Evolutionary conservation across 2,888 invertebrate species (phyloP).

Genomic region (Neoaliturus tenellus): DNA sequence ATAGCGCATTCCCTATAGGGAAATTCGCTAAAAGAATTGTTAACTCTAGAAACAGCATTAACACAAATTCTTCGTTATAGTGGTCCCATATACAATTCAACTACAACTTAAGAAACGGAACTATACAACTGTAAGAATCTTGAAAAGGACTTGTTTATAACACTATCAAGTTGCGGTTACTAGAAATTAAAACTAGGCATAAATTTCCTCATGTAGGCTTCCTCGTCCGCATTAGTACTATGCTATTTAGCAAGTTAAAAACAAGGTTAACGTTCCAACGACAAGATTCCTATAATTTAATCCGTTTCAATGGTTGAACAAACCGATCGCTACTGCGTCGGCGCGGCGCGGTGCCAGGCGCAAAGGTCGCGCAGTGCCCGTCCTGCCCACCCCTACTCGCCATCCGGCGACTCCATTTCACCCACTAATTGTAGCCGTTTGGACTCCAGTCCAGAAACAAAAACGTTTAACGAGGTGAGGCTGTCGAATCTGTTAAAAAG

Average conservation of each 20-base stretch:
- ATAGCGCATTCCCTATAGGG: too few relatives aligned
- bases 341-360: background rate
- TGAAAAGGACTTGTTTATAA: too few relatives aligned
- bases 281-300: constrained; percentile 14
- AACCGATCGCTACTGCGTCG: background rate
- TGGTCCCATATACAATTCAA: too few relatives aligned
- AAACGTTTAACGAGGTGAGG: constrained; percentile 7
- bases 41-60: too few relatives aligned
- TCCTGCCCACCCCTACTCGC: too few relatives aligned
- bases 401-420: background rate
- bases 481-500: constrained; percentile 30
- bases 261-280: background rate
- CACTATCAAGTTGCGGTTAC: too few relatives aligned
- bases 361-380: background rate
- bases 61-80: too few relatives aligned
- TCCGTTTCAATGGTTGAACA: background rate
- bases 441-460: constrained; percentile 6
- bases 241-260: background rate
- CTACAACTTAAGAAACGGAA: too few relatives aligned
- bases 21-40: too few relatives aligned
- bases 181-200: too few relatives aligned
- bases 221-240: background rate
- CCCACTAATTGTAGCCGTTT: constrained; percentile 18
- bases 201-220: too few relatives aligned
- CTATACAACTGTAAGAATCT: too few relatives aligned